Percentiles rank a stretch among this genome's conserved stretches.
Conservation (phyloP, 1,140 invertebrate genomes). For the Portunus trituberculatus region DNA sequence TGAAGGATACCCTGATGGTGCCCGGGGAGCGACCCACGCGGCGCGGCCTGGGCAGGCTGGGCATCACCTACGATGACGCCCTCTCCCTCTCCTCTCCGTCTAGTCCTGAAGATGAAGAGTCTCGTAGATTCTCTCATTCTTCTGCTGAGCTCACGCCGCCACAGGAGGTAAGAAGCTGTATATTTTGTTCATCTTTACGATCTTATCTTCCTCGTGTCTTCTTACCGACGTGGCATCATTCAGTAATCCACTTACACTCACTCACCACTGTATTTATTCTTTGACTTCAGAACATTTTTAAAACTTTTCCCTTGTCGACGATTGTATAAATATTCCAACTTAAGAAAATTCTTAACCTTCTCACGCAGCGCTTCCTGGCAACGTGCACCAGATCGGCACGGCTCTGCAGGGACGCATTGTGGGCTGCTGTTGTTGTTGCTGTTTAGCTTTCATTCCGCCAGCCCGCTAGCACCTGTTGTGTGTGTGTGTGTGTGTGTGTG, state of each 20-base stretch:
- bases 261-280: too few species aligned
- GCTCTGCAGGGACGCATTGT: too few species aligned
- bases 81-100: constrained; percentile 42
- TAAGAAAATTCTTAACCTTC: too few species aligned
- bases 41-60: constrained; percentile 24
- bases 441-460: too few species aligned
- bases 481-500: constrained; percentile 20
- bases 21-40: constrained; percentile 41
- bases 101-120: constrained; percentile 39
- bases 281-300: too few species aligned
- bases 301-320: too few species aligned
- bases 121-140: neutral
- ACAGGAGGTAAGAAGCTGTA: neutral
- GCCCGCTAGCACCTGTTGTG: neutral
- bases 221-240: neutral
- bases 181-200: neutral
- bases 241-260: neutral
- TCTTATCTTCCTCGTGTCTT: too few species aligned
- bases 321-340: too few species aligned
- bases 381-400: too few species aligned
- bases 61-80: neutral
- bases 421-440: too few species aligned
- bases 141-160: neutral
- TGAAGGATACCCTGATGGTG: constrained; percentile 44
- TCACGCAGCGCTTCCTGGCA: too few species aligned